phyloP scores from a whole-genome alignment of 2,888 invertebrate species.

The Noctuana brunneofusca region DNA sequence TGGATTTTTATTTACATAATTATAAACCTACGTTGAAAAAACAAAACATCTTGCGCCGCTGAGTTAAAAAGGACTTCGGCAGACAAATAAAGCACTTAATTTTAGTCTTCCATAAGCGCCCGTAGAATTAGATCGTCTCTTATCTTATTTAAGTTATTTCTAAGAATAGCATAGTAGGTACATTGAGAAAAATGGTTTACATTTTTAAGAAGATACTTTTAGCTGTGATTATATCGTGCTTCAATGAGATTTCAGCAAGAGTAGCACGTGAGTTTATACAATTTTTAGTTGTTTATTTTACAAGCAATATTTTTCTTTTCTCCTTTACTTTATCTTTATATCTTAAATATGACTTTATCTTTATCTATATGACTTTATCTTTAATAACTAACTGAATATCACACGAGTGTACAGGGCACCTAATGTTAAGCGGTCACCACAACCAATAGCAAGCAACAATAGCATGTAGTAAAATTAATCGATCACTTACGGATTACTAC shows the following conservation, averaged over 20 bases:
- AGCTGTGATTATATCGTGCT: conserved; percentile 37
- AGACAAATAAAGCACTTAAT: conserved; percentile 9
- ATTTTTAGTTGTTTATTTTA: background rate
- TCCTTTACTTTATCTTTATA: too few species aligned
- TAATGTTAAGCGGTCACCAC: too few species aligned
- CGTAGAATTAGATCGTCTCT: conserved; percentile 31
- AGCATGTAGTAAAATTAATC: too few species aligned
- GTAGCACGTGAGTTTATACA: conserved; percentile 42
- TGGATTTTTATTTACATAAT: background rate
- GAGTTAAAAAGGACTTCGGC: conserved; percentile 8
- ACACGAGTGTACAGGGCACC: too few species aligned
- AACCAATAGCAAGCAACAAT: too few species aligned
- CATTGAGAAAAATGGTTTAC: conserved; percentile 7
- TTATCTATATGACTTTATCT: too few species aligned
- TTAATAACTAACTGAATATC: too few species aligned
- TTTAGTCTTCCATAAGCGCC: conserved; percentile 31
- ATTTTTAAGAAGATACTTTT: conserved; percentile 25
- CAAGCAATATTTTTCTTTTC: too few species aligned
- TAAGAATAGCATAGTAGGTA: background rate
- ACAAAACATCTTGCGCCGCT: conserved; percentile 11
- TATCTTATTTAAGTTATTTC: conserved; percentile 11
- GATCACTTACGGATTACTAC: too few species aligned
- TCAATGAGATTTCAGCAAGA: conserved; percentile 37
- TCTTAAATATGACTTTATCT: too few species aligned
- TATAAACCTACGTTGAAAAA: conserved; percentile 15